Conservation (phyloP, 2,797 vertebrate genomes). For the Bradypodion ventrale region DNA sequence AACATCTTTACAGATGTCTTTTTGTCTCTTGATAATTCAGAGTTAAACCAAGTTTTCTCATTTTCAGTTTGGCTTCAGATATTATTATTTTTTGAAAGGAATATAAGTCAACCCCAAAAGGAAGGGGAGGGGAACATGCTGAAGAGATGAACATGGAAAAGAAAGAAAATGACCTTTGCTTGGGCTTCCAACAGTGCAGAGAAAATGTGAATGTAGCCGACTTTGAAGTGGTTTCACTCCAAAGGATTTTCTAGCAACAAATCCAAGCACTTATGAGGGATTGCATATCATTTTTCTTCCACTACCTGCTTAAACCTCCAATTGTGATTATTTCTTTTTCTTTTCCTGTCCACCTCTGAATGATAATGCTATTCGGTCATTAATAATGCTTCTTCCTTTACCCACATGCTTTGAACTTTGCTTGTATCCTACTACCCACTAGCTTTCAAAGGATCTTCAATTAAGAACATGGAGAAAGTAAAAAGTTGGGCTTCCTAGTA, state of each 20-base stretch:
- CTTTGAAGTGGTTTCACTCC: slow-evolving; percentile 66
- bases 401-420: slow-evolving; percentile 58
- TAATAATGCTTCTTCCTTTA: slow-evolving; percentile 63
- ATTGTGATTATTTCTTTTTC: slow-evolving; percentile 52
- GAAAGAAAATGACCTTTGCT: slow-evolving; percentile 65
- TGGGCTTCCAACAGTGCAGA: slow-evolving; percentile 59
- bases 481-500: background rate
- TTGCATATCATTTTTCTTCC: slow-evolving; percentile 65
- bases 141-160: slow-evolving; percentile 56
- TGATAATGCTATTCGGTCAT: slow-evolving; percentile 53
- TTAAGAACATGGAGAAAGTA: slow-evolving; percentile 1
- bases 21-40: slow-evolving; percentile 47
- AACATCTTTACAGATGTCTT: slow-evolving; percentile 35
- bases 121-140: slow-evolving; percentile 29
- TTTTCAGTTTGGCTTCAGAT: slow-evolving; percentile 50
- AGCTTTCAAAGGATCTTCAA: slow-evolving; percentile 61
- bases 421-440: slow-evolving; percentile 61
- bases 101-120: slow-evolving; percentile 44
- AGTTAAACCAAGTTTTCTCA: slow-evolving; percentile 35
- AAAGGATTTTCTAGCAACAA: slow-evolving; percentile 64
- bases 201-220: slow-evolving; percentile 62
- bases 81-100: too few relatives aligned
- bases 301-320: slow-evolving; percentile 54
- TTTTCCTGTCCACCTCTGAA: slow-evolving; percentile 46
- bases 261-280: slow-evolving; percentile 67